These are phyloP conservation scores for Falco concolor DNA, from an alignment of 2,797 vertebrate species.

Conservation along the genomic window DNA sequence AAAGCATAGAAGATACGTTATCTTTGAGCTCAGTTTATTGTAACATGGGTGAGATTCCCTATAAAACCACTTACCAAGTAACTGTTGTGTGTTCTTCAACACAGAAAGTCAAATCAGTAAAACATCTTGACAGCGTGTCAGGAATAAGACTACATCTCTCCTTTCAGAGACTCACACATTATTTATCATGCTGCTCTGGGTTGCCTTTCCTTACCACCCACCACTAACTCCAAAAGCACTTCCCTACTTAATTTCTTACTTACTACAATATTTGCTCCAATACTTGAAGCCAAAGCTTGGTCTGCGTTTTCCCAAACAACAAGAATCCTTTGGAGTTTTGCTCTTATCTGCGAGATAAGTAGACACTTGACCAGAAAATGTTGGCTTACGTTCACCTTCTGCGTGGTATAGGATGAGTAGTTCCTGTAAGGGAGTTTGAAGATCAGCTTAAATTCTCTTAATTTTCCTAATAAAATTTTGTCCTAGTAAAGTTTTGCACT, in stretches of 20 bases:
- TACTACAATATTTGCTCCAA: background rate
- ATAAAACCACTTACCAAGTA: slow-evolving; percentile 74
- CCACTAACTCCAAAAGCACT: background rate
- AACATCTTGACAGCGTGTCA: slow-evolving; percentile 71
- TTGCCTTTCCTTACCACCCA: slow-evolving; percentile 35
- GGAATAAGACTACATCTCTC: slow-evolving; percentile 61
- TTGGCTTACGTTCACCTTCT: background rate
- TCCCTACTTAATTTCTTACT: background rate
- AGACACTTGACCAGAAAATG: background rate
- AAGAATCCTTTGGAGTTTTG: background rate
- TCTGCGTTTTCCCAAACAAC: background rate
- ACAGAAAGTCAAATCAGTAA: slow-evolving; percentile 72
- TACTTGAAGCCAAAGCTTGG: background rate
- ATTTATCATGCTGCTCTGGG: slow-evolving; percentile 60
- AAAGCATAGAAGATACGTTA: slow-evolving; percentile 74
- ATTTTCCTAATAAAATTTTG: background rate
- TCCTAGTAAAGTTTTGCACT: background rate
- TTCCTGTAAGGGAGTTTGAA: background rate
- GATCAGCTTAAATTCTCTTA: background rate
- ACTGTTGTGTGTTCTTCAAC: slow-evolving; percentile 65
- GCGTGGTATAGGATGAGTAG: background rate
- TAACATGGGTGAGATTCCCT: slow-evolving; percentile 68
- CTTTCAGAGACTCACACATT: slow-evolving; percentile 59
- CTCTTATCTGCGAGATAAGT: background rate
- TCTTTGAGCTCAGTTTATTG: slow-evolving; percentile 72